Base-by-base conservation (phyloP, 30 jellyfish, hydroid and myxozoan species). In the Chironex yamaguchii region DNA sequence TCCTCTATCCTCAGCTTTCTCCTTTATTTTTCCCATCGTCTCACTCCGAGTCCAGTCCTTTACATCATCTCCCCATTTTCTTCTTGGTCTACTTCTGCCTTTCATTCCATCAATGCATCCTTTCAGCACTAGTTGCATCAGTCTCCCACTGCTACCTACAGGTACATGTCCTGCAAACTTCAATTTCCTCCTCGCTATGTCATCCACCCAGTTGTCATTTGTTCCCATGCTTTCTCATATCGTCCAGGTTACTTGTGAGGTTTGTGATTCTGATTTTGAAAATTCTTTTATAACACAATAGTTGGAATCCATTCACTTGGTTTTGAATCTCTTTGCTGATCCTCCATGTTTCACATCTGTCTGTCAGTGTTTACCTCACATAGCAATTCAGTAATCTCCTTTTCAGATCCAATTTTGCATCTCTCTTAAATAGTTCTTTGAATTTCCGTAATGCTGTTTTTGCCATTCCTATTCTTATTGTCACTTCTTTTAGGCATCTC, bases 301-400 rank as follows among this genome's bases (percentile, higher is more conserved):
- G 1, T 63, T 67, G 63, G 23, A 67, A 30, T 28, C 12, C 71
- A 17, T 33, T 34, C 1, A 67, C 25, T 67, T 67, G 14, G 17
- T 30, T 33, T 67, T 30, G 23, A 22, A 33, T 67, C 11, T n/a
- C 30, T 6, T 67, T 67, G 23, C 27, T 33, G 25, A 4, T 11
- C 24, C 63, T 67, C 81, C 81, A 67, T 27, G 81, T 33, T 33
- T 67, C 29, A 30, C 81, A 67, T 67, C 71, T 63, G 25, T 67
- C 33, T 22, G 81, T 20, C 23, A 67, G 6, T 0, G 14, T 30
- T 20, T 27, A 67, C 81, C 30, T 27, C n/a, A 28, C 81, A 30
- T 67, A 27, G 58, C 63, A 1, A 4, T 67, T 29, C 22, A 67
- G 58, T 36, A 67, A 11, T 20, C 62, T 67, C 22, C 21, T 29